Conservation (phyloP, 2,797 vertebrate genomes). For the Euthynnus affinis region DNA sequence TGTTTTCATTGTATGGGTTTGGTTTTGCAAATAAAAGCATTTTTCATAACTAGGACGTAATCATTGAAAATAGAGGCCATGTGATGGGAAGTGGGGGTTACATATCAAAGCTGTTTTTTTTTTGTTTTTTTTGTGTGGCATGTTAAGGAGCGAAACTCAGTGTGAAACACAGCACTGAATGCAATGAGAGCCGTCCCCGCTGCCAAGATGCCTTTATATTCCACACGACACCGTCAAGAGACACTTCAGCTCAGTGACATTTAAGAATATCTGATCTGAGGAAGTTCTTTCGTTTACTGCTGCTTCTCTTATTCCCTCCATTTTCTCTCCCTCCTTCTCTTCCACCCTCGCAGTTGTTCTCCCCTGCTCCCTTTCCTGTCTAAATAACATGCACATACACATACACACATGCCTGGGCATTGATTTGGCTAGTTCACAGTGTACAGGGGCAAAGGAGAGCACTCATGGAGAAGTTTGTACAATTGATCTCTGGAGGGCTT, state of each 20-base stretch:
- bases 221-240: slow-evolving; percentile 53
- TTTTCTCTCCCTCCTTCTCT: slow-evolving; percentile 16
- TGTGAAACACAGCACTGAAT: slow-evolving; percentile 23
- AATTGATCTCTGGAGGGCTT: slow-evolving; percentile 84
- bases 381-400: slow-evolving; percentile 53
- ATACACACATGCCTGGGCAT: slow-evolving; percentile 59
- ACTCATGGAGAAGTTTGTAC: slow-evolving; percentile 85
- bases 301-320: slow-evolving; percentile 44
- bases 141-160: slow-evolving; percentile 40
- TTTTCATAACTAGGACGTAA: slow-evolving; percentile 51
- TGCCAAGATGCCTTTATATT: slow-evolving; percentile 66
- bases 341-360: slow-evolving; percentile 43
- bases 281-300: slow-evolving; percentile 75
- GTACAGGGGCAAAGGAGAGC: slow-evolving; percentile 71
- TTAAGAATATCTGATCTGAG: slow-evolving; percentile 85
- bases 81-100: slow-evolving; percentile 11
- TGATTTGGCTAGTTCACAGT: slow-evolving; percentile 77
- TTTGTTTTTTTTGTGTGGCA: slow-evolving; percentile 33
- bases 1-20: slow-evolving; percentile 29
- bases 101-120: slow-evolving; percentile 37
- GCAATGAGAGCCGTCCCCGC: slow-evolving; percentile 15
- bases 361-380: slow-evolving; percentile 44
- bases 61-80: slow-evolving; percentile 36
- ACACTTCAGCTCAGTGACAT: slow-evolving; percentile 80
- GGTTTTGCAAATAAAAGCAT: slow-evolving; percentile 45